Evolutionary conservation across 2,113 vertebrate species (phyloP), one percentile per base, ranked within the genome.

Genomic region (Vanacampus margaritifer): DNA sequence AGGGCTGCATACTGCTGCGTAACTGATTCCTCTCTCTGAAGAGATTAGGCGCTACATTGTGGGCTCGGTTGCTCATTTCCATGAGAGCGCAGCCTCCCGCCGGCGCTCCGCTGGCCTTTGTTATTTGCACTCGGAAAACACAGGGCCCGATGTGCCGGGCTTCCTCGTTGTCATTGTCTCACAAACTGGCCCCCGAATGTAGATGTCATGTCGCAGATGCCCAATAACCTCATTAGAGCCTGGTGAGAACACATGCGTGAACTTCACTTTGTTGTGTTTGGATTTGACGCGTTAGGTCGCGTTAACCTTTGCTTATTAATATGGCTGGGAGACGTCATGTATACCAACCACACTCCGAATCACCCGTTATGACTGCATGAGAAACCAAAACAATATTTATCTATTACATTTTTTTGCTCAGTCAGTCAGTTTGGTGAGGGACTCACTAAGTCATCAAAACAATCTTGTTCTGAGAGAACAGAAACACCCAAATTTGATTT

Each of bases 11-110:
- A 90, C 90, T 90, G 91, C 91, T 90, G 91, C 92, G 92, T 93
- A 91, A 93, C 91, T 88, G 91, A 91, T 90, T 92, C 92, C 84
- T 81, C 87, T 84, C 91, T 92, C 90, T 93, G 91, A 91, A 90
- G 91, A 93, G 92, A 93, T 93, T 93, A 93, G 91, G 86, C 64
- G 16, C 84, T 85, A 86, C 89, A 92, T 93, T 93, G 92, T 92
- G 90, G 89, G 82, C 88, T 73, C 68, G 90, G 92, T 86, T 93
- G 92, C 92, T 92, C 92, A 93, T 93, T 93, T 93, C 91, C 92
- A 93, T 93, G 85, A 91, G 89, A 91, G 87, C 89, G 70, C 83
- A 81, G 87, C 88, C 89, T 90, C 91, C 91, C 89, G 84, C 88
- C 88, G 71, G 85, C 83, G 73, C 78, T 43, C 78, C 63, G 88